Evolutionary conservation across 2,888 invertebrate species (phyloP).

Genomic region (Gisinianus flammeolus): DNA sequence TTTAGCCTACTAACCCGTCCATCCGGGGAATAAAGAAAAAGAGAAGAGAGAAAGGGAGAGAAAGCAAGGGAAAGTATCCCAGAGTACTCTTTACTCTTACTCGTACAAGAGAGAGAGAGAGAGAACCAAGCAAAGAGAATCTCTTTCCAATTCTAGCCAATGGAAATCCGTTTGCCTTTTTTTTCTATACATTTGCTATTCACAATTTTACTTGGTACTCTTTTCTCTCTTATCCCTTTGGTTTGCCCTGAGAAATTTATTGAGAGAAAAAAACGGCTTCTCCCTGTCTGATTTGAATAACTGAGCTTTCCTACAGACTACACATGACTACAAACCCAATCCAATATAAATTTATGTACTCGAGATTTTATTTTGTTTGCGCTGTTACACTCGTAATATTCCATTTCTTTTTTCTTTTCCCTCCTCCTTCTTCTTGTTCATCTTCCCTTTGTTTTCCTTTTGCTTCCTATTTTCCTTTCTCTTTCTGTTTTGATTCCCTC

Average conservation of each 20-base stretch:
- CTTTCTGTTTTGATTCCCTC: neutral
- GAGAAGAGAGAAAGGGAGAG: constrained; percentile 1
- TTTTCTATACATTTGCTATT: neutral
- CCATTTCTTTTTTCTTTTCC: neutral
- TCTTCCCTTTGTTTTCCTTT: too few species aligned
- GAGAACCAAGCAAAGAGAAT: neutral
- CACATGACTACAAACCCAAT: neutral
- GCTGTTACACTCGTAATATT: neutral
- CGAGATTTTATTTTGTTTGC: neutral
- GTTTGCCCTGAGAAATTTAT: neutral
- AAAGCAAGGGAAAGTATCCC: neutral
- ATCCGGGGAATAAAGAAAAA: neutral
- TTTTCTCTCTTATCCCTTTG: too few species aligned
- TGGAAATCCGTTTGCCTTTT: neutral
- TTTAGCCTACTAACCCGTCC: constrained; percentile 23
- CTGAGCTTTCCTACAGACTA: neutral
- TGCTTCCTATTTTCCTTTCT: neutral
- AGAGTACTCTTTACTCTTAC: neutral
- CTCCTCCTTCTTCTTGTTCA: neutral
- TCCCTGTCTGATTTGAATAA: constrained; percentile 14
- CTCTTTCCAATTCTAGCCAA: neutral
- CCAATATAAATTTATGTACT: constrained; percentile 17
- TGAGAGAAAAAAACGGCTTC: neutral
- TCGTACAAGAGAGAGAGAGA: too few species aligned
- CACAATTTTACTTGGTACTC: too few species aligned